phyloP scores from a whole-genome alignment of 35 echinoderm and acorn worm genomes.

The Nesometra sesokonis region DNA sequence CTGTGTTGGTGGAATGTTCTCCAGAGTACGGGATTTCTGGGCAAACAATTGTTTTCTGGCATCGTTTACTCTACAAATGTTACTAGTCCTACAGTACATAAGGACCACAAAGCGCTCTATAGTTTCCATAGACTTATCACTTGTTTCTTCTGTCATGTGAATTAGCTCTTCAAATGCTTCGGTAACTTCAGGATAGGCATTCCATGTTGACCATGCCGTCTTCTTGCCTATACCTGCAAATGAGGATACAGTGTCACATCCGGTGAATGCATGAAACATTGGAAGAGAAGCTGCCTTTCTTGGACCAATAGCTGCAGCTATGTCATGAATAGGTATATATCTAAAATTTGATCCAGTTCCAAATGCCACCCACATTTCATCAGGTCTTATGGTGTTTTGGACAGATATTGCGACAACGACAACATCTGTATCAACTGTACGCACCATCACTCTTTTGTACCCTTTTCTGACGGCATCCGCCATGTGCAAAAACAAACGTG shows the following conservation, averaged over 20 bases:
- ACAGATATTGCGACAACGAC: constrained; percentile 36
- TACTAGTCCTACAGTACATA: constrained; percentile 20
- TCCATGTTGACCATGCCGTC: constrained; percentile 33
- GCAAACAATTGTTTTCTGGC: constrained; percentile 20
- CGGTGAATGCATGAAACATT: constrained; percentile 38
- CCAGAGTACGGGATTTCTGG: background rate
- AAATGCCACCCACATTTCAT: constrained; percentile 38
- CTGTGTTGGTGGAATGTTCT: constrained; percentile 24
- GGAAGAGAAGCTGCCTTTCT: constrained; percentile 2
- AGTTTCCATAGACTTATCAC: background rate
- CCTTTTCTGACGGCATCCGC: constrained; percentile 17
- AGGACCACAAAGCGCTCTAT: constrained; percentile 32
- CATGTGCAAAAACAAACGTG: constrained; percentile 23
- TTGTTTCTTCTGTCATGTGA: background rate
- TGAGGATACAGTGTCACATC: constrained; percentile 5
- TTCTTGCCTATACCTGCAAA: constrained; percentile 33
- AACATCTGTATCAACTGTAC: constrained; percentile 41
- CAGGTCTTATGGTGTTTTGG: background rate
- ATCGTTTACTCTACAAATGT: constrained; percentile 15
- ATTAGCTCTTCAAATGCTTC: too few species aligned
- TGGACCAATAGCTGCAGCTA: constrained; percentile 30
- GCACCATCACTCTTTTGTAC: background rate
- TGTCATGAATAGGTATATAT: constrained; percentile 22
- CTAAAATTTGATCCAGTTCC: constrained; percentile 12
- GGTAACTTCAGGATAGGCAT: constrained; percentile 1